Evolutionary conservation across 2,113 vertebrate species (phyloP), one percentile per base, ranked within the genome.

Genomic region (Columbina picui): DNA sequence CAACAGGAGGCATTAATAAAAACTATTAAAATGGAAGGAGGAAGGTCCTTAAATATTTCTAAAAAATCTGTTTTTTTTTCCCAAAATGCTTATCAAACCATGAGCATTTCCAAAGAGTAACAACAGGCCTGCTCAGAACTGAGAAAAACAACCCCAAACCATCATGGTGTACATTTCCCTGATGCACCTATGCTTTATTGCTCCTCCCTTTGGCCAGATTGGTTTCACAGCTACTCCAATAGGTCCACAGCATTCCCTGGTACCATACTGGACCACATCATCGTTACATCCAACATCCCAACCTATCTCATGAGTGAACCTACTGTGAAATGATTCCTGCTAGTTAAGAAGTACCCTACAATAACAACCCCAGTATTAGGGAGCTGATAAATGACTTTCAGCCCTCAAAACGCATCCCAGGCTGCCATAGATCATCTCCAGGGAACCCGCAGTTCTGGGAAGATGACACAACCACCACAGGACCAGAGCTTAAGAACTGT

Each of bases 321-420:
- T 56, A 16, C 23, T 3, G 2, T 7, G 47, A 61, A 45, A 79
- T 0, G 0, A 13, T 61, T 71, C n/a, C 49, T 49, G 6, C 11
- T 34, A 23, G 29, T 39, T 47, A 30, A n/a, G 57, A 55, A 39
- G 29, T 12, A 39, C 52, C 29, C 25, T 23, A 18, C 14, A 19
- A 26, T 17, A 47, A 60, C 60, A 39, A 29, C 12, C 15, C 15
- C 23, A 16, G 34, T 34, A 47, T 57, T 18, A 29, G 15, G 19
- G 25, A n/a, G 10, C 16, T 23, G 12, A 43, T 2, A 29, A 32
- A 29, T 18, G 27, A 41, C 65, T 60, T 59, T 26, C 65, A 83
- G 36, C 57, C 82, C 59, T 47, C 59, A 64, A 26, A 55, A 55
- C n/a, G 38, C 36, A 25, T 9, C 29, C 25, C 39, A 53, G 53